These are phyloP conservation scores for Alligator sinensis DNA, from an alignment of 2,113 vertebrate genomes.

Conservation along the genomic window DNA sequence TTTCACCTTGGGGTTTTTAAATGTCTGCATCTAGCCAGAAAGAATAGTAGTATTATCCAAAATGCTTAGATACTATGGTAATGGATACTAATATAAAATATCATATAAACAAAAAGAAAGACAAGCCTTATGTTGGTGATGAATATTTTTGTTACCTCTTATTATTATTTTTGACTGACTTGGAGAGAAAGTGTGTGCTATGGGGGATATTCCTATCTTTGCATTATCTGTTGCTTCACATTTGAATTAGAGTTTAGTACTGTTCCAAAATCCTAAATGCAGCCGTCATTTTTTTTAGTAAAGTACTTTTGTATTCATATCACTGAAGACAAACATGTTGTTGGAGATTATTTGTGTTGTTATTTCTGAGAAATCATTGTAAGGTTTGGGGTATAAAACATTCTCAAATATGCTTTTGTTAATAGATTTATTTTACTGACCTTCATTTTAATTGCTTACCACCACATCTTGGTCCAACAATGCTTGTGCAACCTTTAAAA, in stretches of 20 bases:
- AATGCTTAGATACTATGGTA: neutral
- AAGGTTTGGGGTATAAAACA: neutral
- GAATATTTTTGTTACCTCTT: neutral
- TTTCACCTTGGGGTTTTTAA: no score
- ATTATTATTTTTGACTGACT: neutral
- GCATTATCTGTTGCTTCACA: neutral
- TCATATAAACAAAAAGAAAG: neutral
- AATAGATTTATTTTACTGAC: conserved; percentile 64
- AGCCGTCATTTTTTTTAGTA: neutral
- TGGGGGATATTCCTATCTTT: no score
- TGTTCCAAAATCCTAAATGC: neutral
- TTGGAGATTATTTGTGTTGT: neutral
- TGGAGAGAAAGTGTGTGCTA: neutral
- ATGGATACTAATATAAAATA: neutral
- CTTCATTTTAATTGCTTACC: conserved; percentile 49
- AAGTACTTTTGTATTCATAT: neutral
- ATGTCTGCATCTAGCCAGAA: no score
- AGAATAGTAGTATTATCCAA: neutral
- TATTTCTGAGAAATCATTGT: neutral
- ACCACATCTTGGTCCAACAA: conserved; percentile 8
- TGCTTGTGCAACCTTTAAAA: conserved; percentile 54
- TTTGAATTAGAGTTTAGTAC: neutral
- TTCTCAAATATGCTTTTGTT: conserved; percentile 33
- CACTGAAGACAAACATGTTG: neutral
- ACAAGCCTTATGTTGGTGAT: neutral